These are phyloP conservation scores for Oedothorax gibbosus DNA, from an alignment of 1,140 invertebrate species.

Conservation along the genomic window DNA sequence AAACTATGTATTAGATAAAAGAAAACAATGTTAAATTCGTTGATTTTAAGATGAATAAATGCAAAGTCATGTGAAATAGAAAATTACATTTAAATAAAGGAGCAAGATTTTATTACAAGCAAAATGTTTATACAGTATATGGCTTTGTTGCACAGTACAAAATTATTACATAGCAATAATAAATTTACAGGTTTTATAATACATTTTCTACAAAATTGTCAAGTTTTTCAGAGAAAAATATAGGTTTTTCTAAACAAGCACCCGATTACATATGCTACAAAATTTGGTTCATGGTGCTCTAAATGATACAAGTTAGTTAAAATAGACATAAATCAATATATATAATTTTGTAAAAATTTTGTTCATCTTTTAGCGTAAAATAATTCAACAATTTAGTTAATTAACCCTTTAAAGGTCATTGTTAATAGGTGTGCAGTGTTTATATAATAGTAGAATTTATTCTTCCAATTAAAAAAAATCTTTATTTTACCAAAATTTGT, in stretches of 20 bases:
- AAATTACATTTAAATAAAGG: slow-evolving; percentile 37
- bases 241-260: slow-evolving; percentile 27
- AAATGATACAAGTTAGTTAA: no score
- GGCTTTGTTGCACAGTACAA: slow-evolving; percentile 36
- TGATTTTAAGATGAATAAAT: slow-evolving; percentile 4
- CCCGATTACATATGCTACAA: neutral
- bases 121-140: slow-evolving; percentile 54
- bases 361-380: no score
- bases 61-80: slow-evolving; percentile 28
- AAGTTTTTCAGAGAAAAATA: slow-evolving; percentile 38
- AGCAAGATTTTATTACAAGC: slow-evolving; percentile 60
- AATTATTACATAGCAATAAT: slow-evolving; percentile 49
- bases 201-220: slow-evolving; percentile 55
- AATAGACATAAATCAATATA: no score
- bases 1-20: no score
- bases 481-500: no score
- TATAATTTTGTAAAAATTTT: no score
- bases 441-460: no score
- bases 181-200: slow-evolving; percentile 52
- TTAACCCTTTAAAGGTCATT: no score
- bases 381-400: no score
- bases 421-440: no score
- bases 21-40: neutral
- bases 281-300: no score
- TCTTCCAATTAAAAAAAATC: no score